Percentiles rank a stretch among this genome's conserved stretches.
phyloP scores from a whole-genome alignment of 2,113 vertebrate genomes.

The Ictalurus punctatus region DNA sequence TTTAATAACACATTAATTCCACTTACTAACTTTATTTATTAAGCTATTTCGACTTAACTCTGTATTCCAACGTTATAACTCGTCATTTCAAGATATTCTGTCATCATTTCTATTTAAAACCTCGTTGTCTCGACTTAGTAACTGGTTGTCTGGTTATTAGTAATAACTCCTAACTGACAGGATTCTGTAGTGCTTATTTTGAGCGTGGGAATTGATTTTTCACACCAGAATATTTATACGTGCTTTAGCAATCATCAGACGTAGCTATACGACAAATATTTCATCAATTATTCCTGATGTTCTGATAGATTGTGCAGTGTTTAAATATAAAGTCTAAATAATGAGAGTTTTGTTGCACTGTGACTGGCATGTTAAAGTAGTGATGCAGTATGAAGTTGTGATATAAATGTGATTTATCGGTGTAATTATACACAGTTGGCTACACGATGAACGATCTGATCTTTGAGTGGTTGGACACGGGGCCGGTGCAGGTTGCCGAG shows the following conservation, averaged over 20 bases:
- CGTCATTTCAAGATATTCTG: neutral
- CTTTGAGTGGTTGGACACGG: constrained; percentile 94
- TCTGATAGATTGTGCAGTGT: neutral
- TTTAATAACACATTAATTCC: no score
- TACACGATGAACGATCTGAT: constrained; percentile 99
- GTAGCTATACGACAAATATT: no score
- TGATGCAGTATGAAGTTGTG: neutral
- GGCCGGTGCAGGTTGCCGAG: constrained; percentile 93
- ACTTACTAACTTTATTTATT: no score
- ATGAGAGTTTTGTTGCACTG: neutral
- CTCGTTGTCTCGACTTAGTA: neutral
- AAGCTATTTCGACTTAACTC: no score
- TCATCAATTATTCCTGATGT: neutral
- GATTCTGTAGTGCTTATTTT: no score
- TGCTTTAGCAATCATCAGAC: neutral
- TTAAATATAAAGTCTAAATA: neutral
- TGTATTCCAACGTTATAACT: neutral
- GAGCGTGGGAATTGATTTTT: no score
- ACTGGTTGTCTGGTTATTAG: neutral
- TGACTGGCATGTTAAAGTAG: neutral
- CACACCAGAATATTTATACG: no score
- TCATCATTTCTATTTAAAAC: neutral
- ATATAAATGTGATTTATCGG: neutral
- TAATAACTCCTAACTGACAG: neutral
- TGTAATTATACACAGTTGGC: constrained; percentile 76